Evolutionary conservation across 2,113 vertebrate species (phyloP), one percentile per base, ranked within the genome.

Genomic region (Dendrocopos noguchii): DNA sequence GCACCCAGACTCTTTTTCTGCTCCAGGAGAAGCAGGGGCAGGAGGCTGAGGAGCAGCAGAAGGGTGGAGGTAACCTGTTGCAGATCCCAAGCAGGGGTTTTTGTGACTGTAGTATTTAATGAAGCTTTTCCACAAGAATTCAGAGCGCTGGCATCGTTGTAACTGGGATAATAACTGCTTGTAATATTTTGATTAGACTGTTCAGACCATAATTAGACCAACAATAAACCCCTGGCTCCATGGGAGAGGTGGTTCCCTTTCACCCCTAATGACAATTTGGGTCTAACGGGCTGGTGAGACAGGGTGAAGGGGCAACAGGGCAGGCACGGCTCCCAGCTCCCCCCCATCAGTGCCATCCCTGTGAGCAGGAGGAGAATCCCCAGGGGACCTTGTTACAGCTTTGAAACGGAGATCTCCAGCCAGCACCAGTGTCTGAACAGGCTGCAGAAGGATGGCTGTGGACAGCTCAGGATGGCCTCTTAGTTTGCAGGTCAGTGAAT

Each of bases 351-450:
- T 4, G 1, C 25, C 46, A 20, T 29, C 42, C 66, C 71, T 1
- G 1, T 1, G 8, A 28, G 59, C 24, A 22, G 11, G 63, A 29
- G 34, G 13, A 10, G 28, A 87, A 82, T 66, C 28, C 4, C 20
- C 42, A 1, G 72, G 36, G 59, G 87, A 94, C 61, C 68, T 80
- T 36, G 72, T 78, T 80, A 77, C 0, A 4, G 67, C 64, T 85
- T 77, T 85, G 85, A 77, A 83, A 87, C 29, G 60, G 79, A 77
- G 79, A 71, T 75, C 20, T 36, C 57, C 1, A 11, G 28, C 19
- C 12, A 0, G 68, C 33, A 3, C 39, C 2, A 0, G 3, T 3
- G 50, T 4, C 55, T 44, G 91, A 63, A 50, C 50, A 19, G 0
- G 2, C 63, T 25, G 4, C 76, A 80, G 65, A 14, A 70, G 66